A percentile compares a stretch with the other conserved stretches of the same genome.
Conservation (phyloP, 2,113 vertebrate species). For the Mormyrus lacerda region DNA sequence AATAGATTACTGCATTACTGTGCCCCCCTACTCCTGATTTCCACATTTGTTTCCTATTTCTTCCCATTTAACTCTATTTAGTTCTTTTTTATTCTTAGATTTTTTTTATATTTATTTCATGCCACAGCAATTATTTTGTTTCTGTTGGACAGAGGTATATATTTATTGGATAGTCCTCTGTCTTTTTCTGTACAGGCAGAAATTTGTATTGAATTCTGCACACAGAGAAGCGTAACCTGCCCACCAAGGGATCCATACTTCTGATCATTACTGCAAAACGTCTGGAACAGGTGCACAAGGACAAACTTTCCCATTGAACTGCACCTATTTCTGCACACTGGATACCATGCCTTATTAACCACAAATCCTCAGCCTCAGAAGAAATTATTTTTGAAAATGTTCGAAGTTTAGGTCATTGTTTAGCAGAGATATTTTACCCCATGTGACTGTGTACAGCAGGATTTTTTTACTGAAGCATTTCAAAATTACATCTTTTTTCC, state of each 20-base stretch:
- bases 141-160: neutral
- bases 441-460: neutral
- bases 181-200: neutral
- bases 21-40: neutral
- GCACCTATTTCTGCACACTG: neutral
- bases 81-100: neutral
- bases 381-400: neutral
- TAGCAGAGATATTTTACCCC: neutral
- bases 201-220: neutral
- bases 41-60: neutral
- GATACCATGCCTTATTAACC: neutral
- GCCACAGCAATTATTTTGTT: neutral
- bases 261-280: neutral
- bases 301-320: neutral
- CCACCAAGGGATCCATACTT: neutral
- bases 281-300: neutral
- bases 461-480: neutral
- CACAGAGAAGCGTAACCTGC: neutral
- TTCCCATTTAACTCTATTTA: neutral
- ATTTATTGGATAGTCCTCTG: neutral
- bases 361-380: neutral
- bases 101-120: neutral
- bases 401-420: neutral
- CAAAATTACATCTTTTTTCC: neutral
- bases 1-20: neutral